These are phyloP conservation scores for Drosophila eugracilis DNA, from an alignment of 1,140 invertebrate species.

Conservation along the genomic window DNA sequence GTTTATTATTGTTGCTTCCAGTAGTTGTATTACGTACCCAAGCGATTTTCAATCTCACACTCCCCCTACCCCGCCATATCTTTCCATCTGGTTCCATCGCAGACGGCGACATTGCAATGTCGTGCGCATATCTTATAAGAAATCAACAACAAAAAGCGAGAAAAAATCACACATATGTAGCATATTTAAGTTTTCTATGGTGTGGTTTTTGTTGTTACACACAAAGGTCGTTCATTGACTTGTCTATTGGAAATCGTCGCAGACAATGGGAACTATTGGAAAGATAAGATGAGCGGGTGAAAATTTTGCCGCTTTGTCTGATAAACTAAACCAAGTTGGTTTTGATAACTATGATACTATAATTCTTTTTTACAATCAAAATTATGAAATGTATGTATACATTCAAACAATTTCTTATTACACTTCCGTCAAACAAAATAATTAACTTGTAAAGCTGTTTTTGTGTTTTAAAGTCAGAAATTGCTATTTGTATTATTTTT, in stretches of 20 bases:
- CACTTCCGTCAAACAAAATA: too few species aligned
- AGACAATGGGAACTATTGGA: constrained; percentile 42
- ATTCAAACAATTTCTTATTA: too few species aligned
- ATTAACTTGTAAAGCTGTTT: too few species aligned
- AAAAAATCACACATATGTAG: constrained; percentile 29
- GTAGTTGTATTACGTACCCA: neutral
- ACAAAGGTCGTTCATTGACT: constrained; percentile 79
- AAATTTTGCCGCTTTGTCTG: constrained; percentile 12
- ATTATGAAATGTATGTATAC: too few species aligned
- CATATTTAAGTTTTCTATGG: constrained; percentile 53
- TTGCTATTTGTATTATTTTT: too few species aligned
- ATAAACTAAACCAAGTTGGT: too few species aligned
- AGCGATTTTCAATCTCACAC: neutral
- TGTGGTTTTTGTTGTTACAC: constrained; percentile 18
- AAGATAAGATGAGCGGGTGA: constrained; percentile 27
- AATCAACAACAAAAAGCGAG: constrained; percentile 13
- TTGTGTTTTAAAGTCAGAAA: too few species aligned
- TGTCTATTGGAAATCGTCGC: constrained; percentile 35
- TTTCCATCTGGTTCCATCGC: constrained; percentile 24
- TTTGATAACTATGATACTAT: too few species aligned
- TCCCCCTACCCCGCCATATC: neutral
- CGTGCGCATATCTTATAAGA: constrained; percentile 60
- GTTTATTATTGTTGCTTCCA: constrained; percentile 45
- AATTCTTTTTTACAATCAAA: too few species aligned
- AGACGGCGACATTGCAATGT: constrained; percentile 61